Percentiles rank a stretch among this genome's conserved stretches.
phyloP scores from a whole-genome alignment of 2,888 invertebrate genomes.

The Leptura quadrifasciata region DNA sequence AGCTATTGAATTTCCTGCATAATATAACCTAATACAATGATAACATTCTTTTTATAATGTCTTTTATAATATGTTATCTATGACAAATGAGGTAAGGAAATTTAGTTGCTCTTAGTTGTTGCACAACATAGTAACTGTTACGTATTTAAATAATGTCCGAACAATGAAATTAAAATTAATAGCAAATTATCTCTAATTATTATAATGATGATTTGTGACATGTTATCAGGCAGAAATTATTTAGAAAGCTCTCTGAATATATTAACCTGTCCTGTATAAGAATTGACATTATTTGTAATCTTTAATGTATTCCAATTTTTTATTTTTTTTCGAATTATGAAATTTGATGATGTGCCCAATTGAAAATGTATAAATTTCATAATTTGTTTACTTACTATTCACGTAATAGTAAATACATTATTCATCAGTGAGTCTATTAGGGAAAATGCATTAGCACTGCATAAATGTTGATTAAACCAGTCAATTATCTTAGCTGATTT shows the following conservation, averaged over 20 bases:
- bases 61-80: background rate
- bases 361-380: background rate
- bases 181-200: constrained; percentile 9
- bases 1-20: no score
- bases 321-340: background rate
- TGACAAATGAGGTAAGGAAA: background rate
- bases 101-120: background rate
- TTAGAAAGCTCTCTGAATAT: background rate
- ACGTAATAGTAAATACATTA: background rate
- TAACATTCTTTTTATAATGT: background rate
- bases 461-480: no score
- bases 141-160: background rate
- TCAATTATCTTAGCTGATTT: no score
- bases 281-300: background rate
- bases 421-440: background rate
- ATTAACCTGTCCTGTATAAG: background rate
- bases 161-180: background rate
- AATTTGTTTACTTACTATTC: background rate
- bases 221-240: constrained; percentile 1
- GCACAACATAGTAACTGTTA: constrained; percentile 3
- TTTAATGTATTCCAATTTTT: constrained; percentile 11
- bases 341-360: background rate
- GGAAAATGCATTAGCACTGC: background rate
- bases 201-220: background rate
- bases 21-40: no score